Evolutionary conservation across 2,113 vertebrate species (phyloP).

Genomic region (Seriola rivoliana): DNA sequence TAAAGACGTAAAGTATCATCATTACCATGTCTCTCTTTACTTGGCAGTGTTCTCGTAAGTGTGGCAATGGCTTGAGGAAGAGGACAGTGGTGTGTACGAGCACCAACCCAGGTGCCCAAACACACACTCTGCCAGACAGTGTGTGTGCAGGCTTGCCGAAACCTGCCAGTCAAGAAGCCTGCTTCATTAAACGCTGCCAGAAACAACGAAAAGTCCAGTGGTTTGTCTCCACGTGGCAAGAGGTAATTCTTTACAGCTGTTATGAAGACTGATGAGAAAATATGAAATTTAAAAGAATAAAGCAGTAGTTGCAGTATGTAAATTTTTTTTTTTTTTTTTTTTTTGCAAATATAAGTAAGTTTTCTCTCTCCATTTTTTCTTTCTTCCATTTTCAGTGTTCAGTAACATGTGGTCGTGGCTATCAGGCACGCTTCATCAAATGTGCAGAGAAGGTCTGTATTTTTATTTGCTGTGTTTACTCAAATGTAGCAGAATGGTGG

Average conservation of each 20-base stretch:
- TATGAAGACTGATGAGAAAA: background rate
- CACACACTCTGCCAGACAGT: conserved; percentile 77
- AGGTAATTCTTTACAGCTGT: conserved; percentile 78
- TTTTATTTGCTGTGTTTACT: background rate
- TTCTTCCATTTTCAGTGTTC: conserved; percentile 84
- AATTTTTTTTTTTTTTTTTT: background rate
- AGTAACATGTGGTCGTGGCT: conserved; percentile 86
- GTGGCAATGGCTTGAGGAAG: conserved; percentile 89
- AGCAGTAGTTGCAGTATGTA: conserved; percentile 1
- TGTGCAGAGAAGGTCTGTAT: conserved; percentile 87
- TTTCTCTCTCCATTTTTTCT: background rate
- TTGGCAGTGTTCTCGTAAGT: conserved; percentile 89
- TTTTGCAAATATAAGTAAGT: background rate
- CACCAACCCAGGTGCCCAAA: conserved; percentile 63
- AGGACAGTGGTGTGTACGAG: conserved; percentile 86
- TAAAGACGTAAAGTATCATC: background rate
- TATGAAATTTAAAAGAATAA: conserved; percentile 1
- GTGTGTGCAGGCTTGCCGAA: conserved; percentile 81
- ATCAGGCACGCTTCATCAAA: conserved; percentile 86
- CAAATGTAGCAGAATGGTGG: background rate
- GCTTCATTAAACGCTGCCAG: conserved; percentile 87
- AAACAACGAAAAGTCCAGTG: conserved; percentile 89
- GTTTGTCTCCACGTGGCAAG: conserved; percentile 89
- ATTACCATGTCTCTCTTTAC: background rate
- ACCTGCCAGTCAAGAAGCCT: conserved; percentile 87